Base-by-base conservation (phyloP, 2,888 invertebrate genomes). In the Nemapogon koenigi region DNA sequence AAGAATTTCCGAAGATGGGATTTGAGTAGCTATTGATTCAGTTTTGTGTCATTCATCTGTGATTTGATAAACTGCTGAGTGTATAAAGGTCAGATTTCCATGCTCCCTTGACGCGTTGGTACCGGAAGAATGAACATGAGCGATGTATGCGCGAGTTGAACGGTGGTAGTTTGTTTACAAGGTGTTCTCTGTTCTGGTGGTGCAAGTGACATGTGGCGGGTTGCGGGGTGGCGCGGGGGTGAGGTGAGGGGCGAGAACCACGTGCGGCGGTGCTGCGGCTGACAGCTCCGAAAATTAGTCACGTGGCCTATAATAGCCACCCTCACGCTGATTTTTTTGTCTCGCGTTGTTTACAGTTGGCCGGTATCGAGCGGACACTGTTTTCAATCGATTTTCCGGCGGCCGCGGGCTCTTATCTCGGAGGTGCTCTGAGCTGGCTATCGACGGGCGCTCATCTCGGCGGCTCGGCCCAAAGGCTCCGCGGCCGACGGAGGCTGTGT, bases 221-320 rank as follows among this genome's bases (percentile, higher is more conserved):
- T 45, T 40, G 49, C 39, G 43, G 41, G 37, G 35, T 41, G 43
- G 41, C 40, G 44, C 42, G 44, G 45, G 42, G 36, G 11, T 32
- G 37, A 40, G 43, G 40, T 36, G 33, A 41, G 43, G 42, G 40
- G 45, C 43, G 43, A 44, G 41, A 37, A 15, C 37, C 39, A 41
- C 73, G 72, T 69, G 70, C 57, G 51, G 49, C 43, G 47, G 43
- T 50, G 42, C 70, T 79, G 79, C 51, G 48, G 49, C 55, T 78
- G 79, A 79, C 79, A 78, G 79, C 65, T 70, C 64, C 63, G 66
- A 51, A 73, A 76, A 78, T 78, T 65, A 72, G 75, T 73, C 78
- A 75, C 78, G 78, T 78, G 78, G 65, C 72, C 29, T 71, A 72
- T 70, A 66, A 71, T 63, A 59, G 16, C 57, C 57, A 49, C 61